phyloP scores from a whole-genome alignment of 1,140 invertebrate genomes.

The Tachypleus tridentatus region DNA sequence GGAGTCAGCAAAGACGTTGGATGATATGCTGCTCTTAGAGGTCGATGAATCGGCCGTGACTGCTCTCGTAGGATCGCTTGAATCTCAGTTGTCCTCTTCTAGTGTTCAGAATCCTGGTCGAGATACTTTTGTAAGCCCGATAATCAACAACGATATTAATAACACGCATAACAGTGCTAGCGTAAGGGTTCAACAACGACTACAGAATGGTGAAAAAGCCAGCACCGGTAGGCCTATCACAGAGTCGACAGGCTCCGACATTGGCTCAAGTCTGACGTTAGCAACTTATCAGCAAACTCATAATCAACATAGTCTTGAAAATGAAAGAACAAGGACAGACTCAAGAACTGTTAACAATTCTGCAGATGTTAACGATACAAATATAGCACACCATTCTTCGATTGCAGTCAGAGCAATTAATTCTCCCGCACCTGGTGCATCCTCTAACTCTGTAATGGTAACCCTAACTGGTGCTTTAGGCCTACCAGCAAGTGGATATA shows the following conservation, averaged over 20 bases:
- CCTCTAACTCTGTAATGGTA: conserved; percentile 14
- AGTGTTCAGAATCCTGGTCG: conserved; percentile 38
- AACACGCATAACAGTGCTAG: neutral
- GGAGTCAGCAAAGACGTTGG: conserved; percentile 86
- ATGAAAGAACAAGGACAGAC: no score
- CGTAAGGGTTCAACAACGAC: neutral
- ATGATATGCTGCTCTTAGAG: conserved; percentile 76
- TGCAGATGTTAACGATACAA: no score
- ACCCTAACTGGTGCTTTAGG: conserved; percentile 34
- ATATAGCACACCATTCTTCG: no score
- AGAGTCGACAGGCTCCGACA: no score
- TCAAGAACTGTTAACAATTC: no score
- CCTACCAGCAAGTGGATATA: conserved; percentile 30
- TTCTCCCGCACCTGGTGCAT: neutral
- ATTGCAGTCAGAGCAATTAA: no score
- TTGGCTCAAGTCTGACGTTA: no score
- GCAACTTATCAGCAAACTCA: no score
- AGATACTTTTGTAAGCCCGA: neutral
- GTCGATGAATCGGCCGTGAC: conserved; percentile 76
- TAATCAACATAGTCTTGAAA: no score
- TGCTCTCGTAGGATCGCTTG: conserved; percentile 70
- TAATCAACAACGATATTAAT: neutral
- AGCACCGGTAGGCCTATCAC: no score
- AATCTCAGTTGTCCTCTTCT: conserved; percentile 57
- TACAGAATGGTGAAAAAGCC: neutral